These are phyloP conservation scores for Onchidella celtica DNA, from an alignment of 2,888 invertebrate genomes.

Conservation along the genomic window DNA sequence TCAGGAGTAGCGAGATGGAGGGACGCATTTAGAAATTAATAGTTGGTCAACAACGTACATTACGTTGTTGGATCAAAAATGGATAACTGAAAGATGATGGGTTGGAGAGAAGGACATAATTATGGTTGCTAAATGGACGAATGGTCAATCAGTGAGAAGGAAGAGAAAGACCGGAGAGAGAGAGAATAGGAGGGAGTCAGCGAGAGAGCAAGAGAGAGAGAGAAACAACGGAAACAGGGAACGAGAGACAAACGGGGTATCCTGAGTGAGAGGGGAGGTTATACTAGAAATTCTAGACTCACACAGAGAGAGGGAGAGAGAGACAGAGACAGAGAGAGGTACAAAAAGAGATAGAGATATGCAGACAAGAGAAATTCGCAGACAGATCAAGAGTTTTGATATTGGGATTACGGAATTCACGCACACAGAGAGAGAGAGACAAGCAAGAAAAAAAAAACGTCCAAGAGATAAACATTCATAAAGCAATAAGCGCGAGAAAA, in stretches of 20 bases:
- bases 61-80: no score
- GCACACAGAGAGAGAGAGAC: background rate
- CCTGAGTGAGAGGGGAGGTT: background rate
- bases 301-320: conserved; percentile 25
- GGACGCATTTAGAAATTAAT: no score
- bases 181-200: conserved; percentile 27
- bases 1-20: no score
- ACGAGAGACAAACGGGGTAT: conserved; percentile 36
- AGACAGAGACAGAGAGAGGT: conserved; percentile 16
- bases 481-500: no score
- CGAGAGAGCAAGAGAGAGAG: background rate
- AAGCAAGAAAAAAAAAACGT: background rate
- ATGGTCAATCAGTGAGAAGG: no score
- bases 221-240: conserved; percentile 2
- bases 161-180: conserved; percentile 6
- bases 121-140: background rate
- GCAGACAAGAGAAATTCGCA: background rate
- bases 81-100: no score
- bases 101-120: no score
- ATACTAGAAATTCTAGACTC: background rate
- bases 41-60: no score
- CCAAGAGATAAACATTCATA: no score
- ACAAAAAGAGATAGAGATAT: background rate
- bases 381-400: background rate
- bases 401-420: background rate